phyloP scores from a whole-genome alignment of 2,888 invertebrate species.

The Diloba caeruleocephala region DNA sequence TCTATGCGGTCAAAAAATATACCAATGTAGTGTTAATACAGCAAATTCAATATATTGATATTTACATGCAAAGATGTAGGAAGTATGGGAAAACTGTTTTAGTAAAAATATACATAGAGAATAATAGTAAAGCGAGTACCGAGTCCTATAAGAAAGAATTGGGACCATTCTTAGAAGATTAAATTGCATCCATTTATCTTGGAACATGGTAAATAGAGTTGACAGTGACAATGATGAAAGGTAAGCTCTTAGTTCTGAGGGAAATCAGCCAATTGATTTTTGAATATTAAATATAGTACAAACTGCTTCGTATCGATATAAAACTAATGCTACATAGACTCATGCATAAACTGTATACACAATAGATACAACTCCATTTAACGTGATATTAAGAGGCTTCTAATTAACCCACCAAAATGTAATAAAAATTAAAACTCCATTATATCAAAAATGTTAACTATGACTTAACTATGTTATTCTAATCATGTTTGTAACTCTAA shows the following conservation, averaged over 20 bases:
- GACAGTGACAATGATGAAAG: background rate
- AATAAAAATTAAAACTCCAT: too few species aligned
- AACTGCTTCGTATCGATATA: background rate
- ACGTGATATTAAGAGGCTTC: too few species aligned
- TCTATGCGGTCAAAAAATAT: slow-evolving; percentile 13
- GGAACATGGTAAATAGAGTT: background rate
- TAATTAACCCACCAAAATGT: too few species aligned
- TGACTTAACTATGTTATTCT: too few species aligned
- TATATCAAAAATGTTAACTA: too few species aligned
- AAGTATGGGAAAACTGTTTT: slow-evolving; percentile 12
- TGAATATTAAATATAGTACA: background rate
- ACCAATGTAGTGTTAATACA: slow-evolving; percentile 16
- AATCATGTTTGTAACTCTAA: too few species aligned
- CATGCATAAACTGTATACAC: slow-evolving; percentile 17
- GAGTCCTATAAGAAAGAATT: slow-evolving; percentile 9
- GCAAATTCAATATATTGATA: slow-evolving; percentile 23
- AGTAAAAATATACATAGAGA: slow-evolving; percentile 6
- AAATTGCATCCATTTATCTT: slow-evolving; percentile 32
- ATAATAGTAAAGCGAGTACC: slow-evolving; percentile 43
- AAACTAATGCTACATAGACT: slow-evolving; percentile 1
- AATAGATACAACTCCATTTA: background rate
- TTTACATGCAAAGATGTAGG: slow-evolving; percentile 36
- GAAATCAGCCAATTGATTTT: slow-evolving; percentile 30
- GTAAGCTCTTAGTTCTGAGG: slow-evolving; percentile 9
- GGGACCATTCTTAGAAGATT: slow-evolving; percentile 29